Base-by-base conservation (phyloP, 2,888 invertebrate species). In the Megastigmus dorsalis region DNA sequence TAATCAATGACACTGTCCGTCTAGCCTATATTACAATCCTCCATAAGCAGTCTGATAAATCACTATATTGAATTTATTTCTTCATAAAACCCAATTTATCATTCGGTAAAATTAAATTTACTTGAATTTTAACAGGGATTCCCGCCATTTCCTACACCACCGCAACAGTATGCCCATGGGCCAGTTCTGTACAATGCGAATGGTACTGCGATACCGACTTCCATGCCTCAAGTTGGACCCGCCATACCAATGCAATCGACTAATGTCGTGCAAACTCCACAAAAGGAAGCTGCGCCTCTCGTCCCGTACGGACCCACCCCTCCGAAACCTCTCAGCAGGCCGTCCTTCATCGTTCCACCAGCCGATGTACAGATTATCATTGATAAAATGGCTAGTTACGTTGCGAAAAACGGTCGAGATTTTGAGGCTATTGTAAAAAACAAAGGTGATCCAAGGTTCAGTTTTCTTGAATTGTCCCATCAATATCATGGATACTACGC, bases 351-450 rank as follows among this genome's bases (percentile, higher is more conserved):
- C 9, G 88, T 91, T 1, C 98, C 98, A 0, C 94, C 96, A 0
- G 93, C 94, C 3, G 96, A 96, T 81, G 90, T 95, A 0, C 93
- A 94, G 84, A 91, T 95, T 20, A 95, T 99, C 7, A 95, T 99
- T 72, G 97, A 98, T 88, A 97, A 98, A 88, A 97, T 99, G 93
- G 98, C 99, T 0, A 93, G 94, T 78, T 98, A 98, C 88, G 98
- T 99, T 0, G 95, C 96, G 0, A 96, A 97, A 81, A 98, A 98
- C 88, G 99, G 99, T 0, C 92, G 93, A 68, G 95, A 96, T 82
- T 98, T 99, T 85, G 98, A 99, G 82, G 93, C 94, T 38, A 95
- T 96, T 28, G 94, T 96, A 9, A 93, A 93, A 80, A 92, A 93
- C 2, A 96, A 95, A 84, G 93, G 93, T 65, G 97, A 98, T 86